These are phyloP conservation scores for Anoura caudifer DNA, from an alignment of 2,113 vertebrate species.

Conservation along the genomic window DNA sequence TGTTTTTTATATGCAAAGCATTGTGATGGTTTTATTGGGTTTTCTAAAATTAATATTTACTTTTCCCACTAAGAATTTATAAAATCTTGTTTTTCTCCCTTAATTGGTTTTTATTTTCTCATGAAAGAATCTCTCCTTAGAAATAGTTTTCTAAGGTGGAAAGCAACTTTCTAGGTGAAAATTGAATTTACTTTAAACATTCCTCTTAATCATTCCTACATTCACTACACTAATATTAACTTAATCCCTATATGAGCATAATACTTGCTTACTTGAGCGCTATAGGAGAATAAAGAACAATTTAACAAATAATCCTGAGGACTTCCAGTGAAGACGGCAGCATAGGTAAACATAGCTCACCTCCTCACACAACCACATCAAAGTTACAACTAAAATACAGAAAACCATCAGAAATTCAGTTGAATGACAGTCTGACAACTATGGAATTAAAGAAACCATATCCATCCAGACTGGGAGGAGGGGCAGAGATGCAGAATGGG, in stretches of 20 bases:
- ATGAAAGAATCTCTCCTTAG: neutral
- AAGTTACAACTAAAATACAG: too few relatives aligned
- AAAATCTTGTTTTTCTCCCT: neutral
- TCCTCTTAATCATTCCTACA: neutral
- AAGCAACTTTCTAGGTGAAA: neutral
- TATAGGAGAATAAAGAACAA: neutral
- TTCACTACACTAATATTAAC: neutral
- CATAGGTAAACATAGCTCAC: too few relatives aligned
- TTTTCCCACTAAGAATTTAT: slow-evolving; percentile 33
- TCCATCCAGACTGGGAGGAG: too few relatives aligned
- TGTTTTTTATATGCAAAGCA: neutral
- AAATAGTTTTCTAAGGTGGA: slow-evolving; percentile 13
- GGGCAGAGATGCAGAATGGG: too few relatives aligned
- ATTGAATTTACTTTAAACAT: neutral
- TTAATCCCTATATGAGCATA: neutral
- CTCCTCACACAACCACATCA: too few relatives aligned
- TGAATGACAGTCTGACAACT: too few relatives aligned
- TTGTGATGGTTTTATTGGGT: neutral
- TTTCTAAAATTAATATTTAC: neutral
- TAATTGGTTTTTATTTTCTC: slow-evolving; percentile 14
- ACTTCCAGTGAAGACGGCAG: too few relatives aligned
- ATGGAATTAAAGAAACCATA: too few relatives aligned
- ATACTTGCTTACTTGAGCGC: neutral
- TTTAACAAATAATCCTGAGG: neutral
- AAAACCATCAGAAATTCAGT: too few relatives aligned